Evolutionary conservation across 2,797 vertebrate genomes (phyloP), one percentile per base, ranked within the genome.

Genomic region (Catamblyrhynchus diadema): DNA sequence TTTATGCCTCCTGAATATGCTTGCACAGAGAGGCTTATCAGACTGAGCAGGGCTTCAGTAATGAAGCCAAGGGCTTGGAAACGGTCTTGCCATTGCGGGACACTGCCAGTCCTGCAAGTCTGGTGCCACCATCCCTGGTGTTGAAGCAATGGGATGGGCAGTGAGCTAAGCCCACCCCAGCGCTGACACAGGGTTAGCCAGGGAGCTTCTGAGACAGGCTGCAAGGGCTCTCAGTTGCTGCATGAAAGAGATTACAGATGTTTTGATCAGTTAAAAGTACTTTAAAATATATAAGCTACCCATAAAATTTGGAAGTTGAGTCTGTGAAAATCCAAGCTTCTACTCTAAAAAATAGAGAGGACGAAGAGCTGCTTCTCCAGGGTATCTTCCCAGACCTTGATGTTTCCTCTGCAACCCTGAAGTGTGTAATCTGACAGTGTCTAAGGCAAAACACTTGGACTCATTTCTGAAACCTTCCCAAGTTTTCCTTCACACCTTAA

Each of bases 401-500:
- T 1, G 1, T 30, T 74, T 48, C 41, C 20, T 47, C 47, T 88
- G 44, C 61, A 54, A 0, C 8, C 10, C 24, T 54, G 22, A 59
- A 39, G 10, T 0, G 1, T 8, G 35, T 17, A 28, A 69, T 44
- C 28, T 37, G 54, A 57, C 23, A 35, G 18, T 2, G 4, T 11
- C 56, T 45, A n/a, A 1, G 3, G 18, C 45, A 86, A 91, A 86
- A 66, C 2, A 6, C 64, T 47, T 4, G 1, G 33, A 16, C 17
- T 87, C 0, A 0, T 59, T 42, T 45, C 60, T 35, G 64, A 73
- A 82, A 75, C 19, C 16, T 65, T n/a, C 35, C 20, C 0, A 1
- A 45, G 14, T 57, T 92, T 69, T 71, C 62, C 47, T 64, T 88
- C 27, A 30, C 30, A 28, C 14, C 21, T 28, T 27, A 53, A 80